Conservation (phyloP, 1,140 invertebrate genomes). For the Tetragnatha versicolor region DNA sequence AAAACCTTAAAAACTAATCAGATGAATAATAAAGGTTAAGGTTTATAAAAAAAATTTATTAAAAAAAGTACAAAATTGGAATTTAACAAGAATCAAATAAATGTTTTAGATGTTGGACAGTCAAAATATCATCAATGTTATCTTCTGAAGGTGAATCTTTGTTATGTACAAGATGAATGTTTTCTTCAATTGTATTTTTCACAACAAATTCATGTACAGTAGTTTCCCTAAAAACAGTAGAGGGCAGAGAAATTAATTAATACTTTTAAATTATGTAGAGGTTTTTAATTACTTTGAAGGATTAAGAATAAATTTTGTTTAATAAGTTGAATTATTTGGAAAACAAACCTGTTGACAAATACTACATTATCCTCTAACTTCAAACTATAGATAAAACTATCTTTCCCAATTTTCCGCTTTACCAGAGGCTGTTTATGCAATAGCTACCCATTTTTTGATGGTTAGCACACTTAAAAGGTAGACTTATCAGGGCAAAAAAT, state of each 20-base stretch:
- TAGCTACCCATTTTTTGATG: no score
- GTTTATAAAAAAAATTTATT: no score
- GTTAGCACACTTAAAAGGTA: no score
- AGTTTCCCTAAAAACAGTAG: constrained; percentile 65
- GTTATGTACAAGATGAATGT: constrained; percentile 66
- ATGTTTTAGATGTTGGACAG: background rate
- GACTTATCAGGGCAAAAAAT: no score
- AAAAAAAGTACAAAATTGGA: no score
- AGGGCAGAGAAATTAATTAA: background rate
- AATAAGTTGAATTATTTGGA: background rate
- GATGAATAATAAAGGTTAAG: no score
- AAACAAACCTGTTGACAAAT: constrained; percentile 58
- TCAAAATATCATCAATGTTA: background rate
- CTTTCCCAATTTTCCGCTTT: constrained; percentile 10
- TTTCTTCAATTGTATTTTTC: constrained; percentile 75
- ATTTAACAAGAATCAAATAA: no score
- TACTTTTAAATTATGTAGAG: background rate
- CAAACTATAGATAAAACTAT: background rate
- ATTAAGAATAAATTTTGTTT: background rate
- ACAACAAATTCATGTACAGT: constrained; percentile 75
- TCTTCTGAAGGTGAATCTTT: background rate
- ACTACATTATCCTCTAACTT: constrained; percentile 57
- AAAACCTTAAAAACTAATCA: no score
- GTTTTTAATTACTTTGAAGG: constrained; percentile 5
- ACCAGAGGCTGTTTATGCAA: no score